Conservation (phyloP, 2,113 vertebrate species). For the Etheostoma spectabile region DNA sequence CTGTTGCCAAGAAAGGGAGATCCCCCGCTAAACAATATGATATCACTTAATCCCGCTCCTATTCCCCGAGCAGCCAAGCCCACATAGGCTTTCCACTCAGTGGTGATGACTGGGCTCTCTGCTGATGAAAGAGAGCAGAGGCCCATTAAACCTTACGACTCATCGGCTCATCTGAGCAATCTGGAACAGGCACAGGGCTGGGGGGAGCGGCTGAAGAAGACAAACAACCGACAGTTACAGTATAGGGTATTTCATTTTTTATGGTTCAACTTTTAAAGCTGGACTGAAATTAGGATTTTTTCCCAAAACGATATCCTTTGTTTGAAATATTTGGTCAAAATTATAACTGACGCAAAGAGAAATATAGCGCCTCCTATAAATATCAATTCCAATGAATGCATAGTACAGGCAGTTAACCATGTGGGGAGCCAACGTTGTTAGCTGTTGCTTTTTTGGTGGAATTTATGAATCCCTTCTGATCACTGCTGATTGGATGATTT, state of each 20-base stretch:
- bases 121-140: slow-evolving; percentile 80
- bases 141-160: slow-evolving; percentile 77
- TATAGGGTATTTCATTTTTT: neutral
- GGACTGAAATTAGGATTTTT: neutral
- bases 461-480: neutral
- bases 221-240: slow-evolving; percentile 42
- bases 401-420: neutral
- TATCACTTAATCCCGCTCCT: slow-evolving; percentile 72
- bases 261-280: neutral
- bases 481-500: neutral
- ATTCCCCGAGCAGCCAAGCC: slow-evolving; percentile 64
- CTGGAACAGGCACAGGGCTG: slow-evolving; percentile 65
- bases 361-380: neutral
- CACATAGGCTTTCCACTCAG: slow-evolving; percentile 73
- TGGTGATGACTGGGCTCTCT: slow-evolving; percentile 71
- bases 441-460: neutral
- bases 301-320: neutral
- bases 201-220: slow-evolving; percentile 18
- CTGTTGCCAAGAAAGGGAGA: slow-evolving; percentile 69
- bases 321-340: neutral
- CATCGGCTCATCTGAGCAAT: slow-evolving; percentile 83
- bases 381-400: neutral
- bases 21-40: slow-evolving; percentile 75
- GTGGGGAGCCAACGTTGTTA: neutral
- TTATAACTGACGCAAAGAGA: neutral